Evolutionary conservation across 1,140 invertebrate genomes (phyloP).

Genomic region (Sitobion miscanthi): DNA sequence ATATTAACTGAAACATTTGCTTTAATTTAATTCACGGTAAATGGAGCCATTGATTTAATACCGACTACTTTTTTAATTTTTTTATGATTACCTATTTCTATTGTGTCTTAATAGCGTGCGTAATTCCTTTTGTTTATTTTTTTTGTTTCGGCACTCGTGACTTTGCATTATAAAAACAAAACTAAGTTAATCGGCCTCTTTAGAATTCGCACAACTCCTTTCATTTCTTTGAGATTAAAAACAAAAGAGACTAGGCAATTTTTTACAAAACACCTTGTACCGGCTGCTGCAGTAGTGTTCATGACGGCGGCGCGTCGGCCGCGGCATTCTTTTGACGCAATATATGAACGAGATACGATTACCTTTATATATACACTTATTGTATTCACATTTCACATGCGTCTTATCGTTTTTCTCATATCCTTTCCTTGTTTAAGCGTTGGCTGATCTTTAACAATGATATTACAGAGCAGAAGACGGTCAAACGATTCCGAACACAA

Average conservation of each 20-base stretch:
- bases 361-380: background rate
- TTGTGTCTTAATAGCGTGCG: slow-evolving; percentile 17
- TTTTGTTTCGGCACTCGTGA: slow-evolving; percentile 16
- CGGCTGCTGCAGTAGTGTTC: slow-evolving; percentile 13
- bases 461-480: background rate
- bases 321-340: slow-evolving; percentile 49
- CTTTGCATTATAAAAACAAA: slow-evolving; percentile 40
- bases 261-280: slow-evolving; percentile 47
- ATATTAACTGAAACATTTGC: background rate
- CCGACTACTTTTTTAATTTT: background rate
- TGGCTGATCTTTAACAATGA: slow-evolving; percentile 39
- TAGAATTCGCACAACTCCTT: slow-evolving; percentile 40
- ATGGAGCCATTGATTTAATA: background rate
- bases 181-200: slow-evolving; percentile 48
- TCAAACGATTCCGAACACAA: slow-evolving; percentile 21
- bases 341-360: slow-evolving; percentile 50
- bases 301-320: background rate
- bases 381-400: slow-evolving; percentile 10
- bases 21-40: background rate
- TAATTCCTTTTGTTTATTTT: slow-evolving; percentile 17
- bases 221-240: slow-evolving; percentile 30
- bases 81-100: background rate
- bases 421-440: slow-evolving; percentile 43
- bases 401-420: slow-evolving; percentile 44
- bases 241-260: slow-evolving; percentile 35